Evolutionary conservation across 2,797 vertebrate genomes (phyloP).

Genomic region (Trachurus trachurus): DNA sequence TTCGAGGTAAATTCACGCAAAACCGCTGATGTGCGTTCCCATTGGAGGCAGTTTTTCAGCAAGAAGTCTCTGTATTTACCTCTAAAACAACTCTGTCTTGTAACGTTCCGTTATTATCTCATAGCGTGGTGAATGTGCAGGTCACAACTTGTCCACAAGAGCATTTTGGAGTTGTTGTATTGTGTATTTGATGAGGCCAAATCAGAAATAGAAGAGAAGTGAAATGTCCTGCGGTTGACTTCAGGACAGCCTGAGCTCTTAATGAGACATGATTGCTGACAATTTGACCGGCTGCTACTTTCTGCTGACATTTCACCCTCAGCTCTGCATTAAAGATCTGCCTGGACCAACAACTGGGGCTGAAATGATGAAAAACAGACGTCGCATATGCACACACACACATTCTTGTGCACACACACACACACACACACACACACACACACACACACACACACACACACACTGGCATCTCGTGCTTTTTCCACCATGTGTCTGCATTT

Average conservation of each 20-base stretch:
- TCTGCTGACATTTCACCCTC: constrained; percentile 12
- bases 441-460: neutral
- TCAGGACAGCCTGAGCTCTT: constrained; percentile 7
- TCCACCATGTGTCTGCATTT: constrained; percentile 11
- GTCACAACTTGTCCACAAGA: too few relatives aligned
- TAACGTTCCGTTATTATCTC: too few relatives aligned
- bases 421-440: neutral
- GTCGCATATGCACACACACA: neutral
- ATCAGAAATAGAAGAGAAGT: too few relatives aligned
- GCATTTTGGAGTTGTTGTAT: too few relatives aligned
- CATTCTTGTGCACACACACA: too few relatives aligned
- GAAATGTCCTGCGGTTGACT: neutral
- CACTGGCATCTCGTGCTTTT: constrained; percentile 27
- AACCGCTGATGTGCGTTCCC: too few relatives aligned
- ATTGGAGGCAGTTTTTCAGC: too few relatives aligned
- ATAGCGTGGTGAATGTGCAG: too few relatives aligned
- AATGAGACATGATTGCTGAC: neutral
- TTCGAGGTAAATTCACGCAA: too few relatives aligned
- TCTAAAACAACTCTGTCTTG: too few relatives aligned
- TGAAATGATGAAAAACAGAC: constrained; percentile 52
- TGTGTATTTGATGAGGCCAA: too few relatives aligned
- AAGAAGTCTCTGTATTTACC: too few relatives aligned
- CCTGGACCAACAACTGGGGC: neutral
- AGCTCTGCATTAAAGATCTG: neutral
- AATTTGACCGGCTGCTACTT: constrained; percentile 28